phyloP scores from a whole-genome alignment of 2,888 invertebrate species.

The Drosophila quasianomalipes region DNA sequence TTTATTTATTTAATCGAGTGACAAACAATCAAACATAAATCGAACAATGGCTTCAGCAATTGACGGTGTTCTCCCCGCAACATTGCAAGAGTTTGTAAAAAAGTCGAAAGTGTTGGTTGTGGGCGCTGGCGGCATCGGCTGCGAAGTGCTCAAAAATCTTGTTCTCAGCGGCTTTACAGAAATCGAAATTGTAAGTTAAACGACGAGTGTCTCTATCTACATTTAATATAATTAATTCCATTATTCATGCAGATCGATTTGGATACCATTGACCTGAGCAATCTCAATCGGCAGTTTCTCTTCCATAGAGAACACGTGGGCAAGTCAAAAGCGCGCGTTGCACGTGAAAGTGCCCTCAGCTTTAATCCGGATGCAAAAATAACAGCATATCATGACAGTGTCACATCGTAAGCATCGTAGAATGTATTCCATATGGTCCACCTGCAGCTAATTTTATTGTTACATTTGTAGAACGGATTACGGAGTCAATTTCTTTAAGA shows the following conservation, averaged over 20 bases:
- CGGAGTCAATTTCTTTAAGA: constrained; percentile 95
- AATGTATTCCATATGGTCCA: neutral
- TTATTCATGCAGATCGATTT: constrained; percentile 93
- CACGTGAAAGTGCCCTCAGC: constrained; percentile 93
- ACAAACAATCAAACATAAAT: constrained; percentile 14
- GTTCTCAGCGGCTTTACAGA: constrained; percentile 96
- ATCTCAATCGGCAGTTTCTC: constrained; percentile 99
- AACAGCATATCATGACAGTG: constrained; percentile 95
- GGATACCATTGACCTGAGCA: constrained; percentile 99
- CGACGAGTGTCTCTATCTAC: neutral
- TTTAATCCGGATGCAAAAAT: constrained; percentile 96
- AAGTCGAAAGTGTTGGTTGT: constrained; percentile 93
- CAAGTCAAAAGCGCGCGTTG: constrained; percentile 97
- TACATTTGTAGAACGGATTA: constrained; percentile 91
- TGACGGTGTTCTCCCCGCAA: constrained; percentile 89
- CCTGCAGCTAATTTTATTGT: neutral
- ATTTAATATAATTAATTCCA: neutral
- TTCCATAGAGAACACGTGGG: constrained; percentile 99
- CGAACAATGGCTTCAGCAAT: constrained; percentile 88
- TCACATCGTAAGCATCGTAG: constrained; percentile 90
- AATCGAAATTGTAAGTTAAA: constrained; percentile 94
- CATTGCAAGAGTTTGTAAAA: constrained; percentile 89
- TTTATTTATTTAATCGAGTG: constrained; percentile 2
- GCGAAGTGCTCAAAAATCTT: constrained; percentile 98
- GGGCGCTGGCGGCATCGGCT: constrained; percentile 99